A percentile compares a stretch with the other conserved stretches of the same genome.
Conservation (phyloP, 2,797 vertebrate species). For the Ceryle rudis region DNA sequence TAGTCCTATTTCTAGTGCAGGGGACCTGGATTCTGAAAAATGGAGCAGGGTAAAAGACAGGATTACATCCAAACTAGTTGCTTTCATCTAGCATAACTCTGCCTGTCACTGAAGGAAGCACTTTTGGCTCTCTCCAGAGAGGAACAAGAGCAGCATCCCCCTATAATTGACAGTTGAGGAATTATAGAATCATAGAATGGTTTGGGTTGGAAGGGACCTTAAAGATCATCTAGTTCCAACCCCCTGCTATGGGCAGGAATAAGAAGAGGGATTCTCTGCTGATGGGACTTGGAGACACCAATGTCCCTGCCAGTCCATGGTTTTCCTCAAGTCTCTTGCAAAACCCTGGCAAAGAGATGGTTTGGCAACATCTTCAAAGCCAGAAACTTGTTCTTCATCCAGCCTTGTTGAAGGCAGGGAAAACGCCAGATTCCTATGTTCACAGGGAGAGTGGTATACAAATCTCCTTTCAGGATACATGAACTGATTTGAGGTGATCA, state of each 20-base stretch:
- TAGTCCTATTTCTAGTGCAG: not conserved
- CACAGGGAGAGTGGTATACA: not conserved
- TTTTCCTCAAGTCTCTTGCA: not conserved
- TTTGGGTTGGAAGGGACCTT: not conserved
- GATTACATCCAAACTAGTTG: not conserved
- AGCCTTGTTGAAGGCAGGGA: not conserved
- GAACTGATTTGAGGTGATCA: not conserved
- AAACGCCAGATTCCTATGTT: not conserved
- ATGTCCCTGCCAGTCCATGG: not conserved
- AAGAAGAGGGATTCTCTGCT: not conserved
- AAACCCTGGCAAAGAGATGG: not conserved
- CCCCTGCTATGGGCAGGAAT: not conserved
- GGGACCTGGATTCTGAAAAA: not conserved
- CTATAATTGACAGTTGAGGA: not conserved
- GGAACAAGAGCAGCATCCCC: not conserved
- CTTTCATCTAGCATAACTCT: not conserved
- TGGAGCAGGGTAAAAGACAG: fast-evolving
- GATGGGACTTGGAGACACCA: not conserved
- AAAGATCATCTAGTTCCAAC: not conserved
- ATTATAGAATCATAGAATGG: not conserved
- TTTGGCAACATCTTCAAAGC: not conserved
- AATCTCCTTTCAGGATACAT: not conserved
- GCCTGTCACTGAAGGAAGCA: not conserved
- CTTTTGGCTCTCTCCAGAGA: not conserved
- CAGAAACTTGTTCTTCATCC: not conserved